Conservation (phyloP, 2,888 invertebrate genomes). For the Merodon equestris region DNA sequence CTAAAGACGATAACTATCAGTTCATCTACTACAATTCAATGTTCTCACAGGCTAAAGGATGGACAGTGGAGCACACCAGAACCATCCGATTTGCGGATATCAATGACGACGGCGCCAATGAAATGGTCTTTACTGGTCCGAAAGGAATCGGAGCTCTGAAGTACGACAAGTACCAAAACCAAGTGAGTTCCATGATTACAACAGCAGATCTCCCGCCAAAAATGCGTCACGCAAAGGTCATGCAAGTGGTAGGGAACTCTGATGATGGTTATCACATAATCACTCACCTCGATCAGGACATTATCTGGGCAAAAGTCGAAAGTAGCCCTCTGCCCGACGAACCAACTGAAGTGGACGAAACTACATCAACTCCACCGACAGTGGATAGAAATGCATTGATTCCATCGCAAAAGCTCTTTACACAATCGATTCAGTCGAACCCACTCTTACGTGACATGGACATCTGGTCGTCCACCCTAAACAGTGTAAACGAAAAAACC, state of each 20-base stretch:
- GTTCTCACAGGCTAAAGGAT: constrained; percentile 27
- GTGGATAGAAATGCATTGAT: not conserved
- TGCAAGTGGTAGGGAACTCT: constrained; percentile 1
- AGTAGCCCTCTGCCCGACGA: too few species aligned
- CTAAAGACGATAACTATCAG: not conserved
- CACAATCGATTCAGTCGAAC: not conserved
- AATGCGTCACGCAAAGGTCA: constrained; percentile 23
- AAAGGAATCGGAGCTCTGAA: constrained; percentile 16
- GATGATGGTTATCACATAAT: constrained; percentile 2
- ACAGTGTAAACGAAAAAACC: not conserved
- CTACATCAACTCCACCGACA: not conserved
- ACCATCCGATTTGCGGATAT: constrained; percentile 17
- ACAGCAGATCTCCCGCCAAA: constrained; percentile 8
- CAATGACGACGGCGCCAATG: constrained; percentile 10
- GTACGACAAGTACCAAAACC: constrained; percentile 1
- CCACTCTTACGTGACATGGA: constrained; percentile 21
- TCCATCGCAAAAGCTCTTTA: not conserved
- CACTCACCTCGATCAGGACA: not conserved
- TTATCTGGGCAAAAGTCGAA: constrained; percentile 10
- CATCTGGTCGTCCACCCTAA: constrained; percentile 19
- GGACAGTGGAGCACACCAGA: constrained; percentile 4
- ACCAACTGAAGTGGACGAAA: not conserved
- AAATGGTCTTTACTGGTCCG: constrained; percentile 38
- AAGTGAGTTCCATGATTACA: constrained; percentile 1
- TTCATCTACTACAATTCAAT: constrained; percentile 26